Conservation (phyloP, 2,888 invertebrate genomes). For the Drosophila dives region DNA sequence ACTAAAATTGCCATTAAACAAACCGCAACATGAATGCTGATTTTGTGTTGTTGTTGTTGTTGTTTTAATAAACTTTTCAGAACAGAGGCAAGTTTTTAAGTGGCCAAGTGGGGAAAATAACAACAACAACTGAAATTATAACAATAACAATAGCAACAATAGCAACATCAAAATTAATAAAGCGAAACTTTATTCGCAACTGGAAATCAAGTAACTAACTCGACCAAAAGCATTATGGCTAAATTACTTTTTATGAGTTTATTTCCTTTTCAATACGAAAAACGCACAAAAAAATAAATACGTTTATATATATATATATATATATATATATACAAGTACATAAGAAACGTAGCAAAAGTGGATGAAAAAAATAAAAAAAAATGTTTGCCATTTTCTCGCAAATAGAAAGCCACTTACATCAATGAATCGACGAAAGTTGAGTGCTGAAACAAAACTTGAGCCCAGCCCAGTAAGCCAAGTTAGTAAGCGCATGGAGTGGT, state of each 20-base stretch:
- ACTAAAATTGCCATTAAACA: slow-evolving; percentile 20
- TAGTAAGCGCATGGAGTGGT: slow-evolving; percentile 7
- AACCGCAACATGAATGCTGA: slow-evolving; percentile 32
- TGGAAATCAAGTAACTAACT: slow-evolving; percentile 80
- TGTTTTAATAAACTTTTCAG: slow-evolving; percentile 41
- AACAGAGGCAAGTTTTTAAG: slow-evolving; percentile 64
- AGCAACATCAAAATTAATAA: slow-evolving; percentile 73
- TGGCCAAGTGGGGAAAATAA: slow-evolving; percentile 33
- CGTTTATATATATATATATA: background rate
- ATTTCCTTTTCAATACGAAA: slow-evolving; percentile 71
- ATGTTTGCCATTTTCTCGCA: slow-evolving; percentile 63
- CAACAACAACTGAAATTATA: slow-evolving; percentile 9
- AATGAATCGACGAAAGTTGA: slow-evolving; percentile 72
- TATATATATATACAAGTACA: background rate
- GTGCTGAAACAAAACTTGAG: slow-evolving; percentile 59
- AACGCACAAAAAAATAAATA: slow-evolving; percentile 28
- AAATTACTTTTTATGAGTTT: slow-evolving; percentile 81
- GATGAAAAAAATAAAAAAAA: slow-evolving; percentile 27
- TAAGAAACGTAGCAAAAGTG: slow-evolving; percentile 6
- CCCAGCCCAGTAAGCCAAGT: background rate
- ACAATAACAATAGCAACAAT: slow-evolving; percentile 16
- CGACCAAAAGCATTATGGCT: slow-evolving; percentile 77
- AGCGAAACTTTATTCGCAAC: slow-evolving; percentile 80
- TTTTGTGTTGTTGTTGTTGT: slow-evolving; percentile 12
- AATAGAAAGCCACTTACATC: slow-evolving; percentile 80